Conservation (phyloP, 1,140 invertebrate species). For the Homalodisca vitripennis region DNA sequence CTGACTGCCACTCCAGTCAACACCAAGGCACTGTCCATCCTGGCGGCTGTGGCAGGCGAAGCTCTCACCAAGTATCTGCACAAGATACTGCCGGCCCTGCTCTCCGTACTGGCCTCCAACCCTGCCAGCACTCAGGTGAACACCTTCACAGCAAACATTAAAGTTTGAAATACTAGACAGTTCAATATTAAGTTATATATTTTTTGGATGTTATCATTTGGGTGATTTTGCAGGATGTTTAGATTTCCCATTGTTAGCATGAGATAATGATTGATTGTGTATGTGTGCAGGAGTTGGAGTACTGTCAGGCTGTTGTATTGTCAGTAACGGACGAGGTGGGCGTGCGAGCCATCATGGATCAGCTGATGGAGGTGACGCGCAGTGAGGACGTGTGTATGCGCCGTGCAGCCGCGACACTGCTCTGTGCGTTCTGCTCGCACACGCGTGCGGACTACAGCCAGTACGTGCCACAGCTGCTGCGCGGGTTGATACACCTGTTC, state of each 20-base stretch:
- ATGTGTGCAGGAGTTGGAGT: constrained; percentile 69
- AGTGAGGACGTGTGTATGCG: constrained; percentile 58
- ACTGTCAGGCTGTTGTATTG: constrained; percentile 90
- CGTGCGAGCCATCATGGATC: constrained; percentile 85
- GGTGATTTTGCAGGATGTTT: no score
- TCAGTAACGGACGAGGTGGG: constrained; percentile 87
- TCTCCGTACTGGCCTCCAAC: constrained; percentile 70
- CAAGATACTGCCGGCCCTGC: constrained; percentile 88
- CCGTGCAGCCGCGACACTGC: constrained; percentile 79
- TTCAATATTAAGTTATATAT: no score
- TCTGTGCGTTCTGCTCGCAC: constrained; percentile 87
- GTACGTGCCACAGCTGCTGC: constrained; percentile 84
- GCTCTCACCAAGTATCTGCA: constrained; percentile 87
- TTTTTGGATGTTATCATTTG: no score
- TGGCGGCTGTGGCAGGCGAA: constrained; percentile 91
- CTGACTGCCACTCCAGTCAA: constrained; percentile 85
- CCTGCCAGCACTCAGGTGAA: constrained; percentile 69
- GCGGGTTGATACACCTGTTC: constrained; percentile 84
- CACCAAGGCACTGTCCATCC: constrained; percentile 87
- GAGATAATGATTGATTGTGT: no score
- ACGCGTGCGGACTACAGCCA: constrained; percentile 82
- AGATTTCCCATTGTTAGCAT: no score
- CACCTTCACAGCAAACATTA: no score
- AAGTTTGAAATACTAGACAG: no score
- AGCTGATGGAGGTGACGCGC: constrained; percentile 78